These are phyloP conservation scores for Rhea americana DNA, from an alignment of 2,113 vertebrate genomes.

Conservation along the genomic window DNA sequence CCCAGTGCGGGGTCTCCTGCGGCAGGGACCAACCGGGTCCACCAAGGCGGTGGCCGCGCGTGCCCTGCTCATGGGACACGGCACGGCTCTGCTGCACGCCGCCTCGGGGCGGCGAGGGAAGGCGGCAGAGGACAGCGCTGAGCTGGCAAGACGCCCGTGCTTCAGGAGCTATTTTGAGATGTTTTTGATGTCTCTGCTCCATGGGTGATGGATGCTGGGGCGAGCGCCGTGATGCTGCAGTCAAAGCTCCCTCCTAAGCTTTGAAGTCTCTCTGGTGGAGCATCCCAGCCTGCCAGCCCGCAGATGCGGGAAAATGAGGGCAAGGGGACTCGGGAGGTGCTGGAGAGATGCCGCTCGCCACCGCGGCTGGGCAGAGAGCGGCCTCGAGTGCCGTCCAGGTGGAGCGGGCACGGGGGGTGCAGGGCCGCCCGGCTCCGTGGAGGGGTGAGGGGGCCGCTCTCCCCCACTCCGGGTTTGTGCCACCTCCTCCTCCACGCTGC, in stretches of 20 bases:
- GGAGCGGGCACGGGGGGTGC: too few species aligned
- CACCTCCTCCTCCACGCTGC: not conserved
- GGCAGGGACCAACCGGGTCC: too few species aligned
- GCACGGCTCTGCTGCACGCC: not conserved
- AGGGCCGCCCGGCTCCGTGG: not conserved
- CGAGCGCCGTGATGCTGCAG: not conserved
- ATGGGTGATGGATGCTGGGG: slow-evolving; percentile 42
- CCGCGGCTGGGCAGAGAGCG: not conserved
- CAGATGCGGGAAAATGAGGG: not conserved
- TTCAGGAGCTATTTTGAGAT: slow-evolving; percentile 58
- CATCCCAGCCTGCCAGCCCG: not conserved
- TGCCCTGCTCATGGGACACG: too few species aligned
- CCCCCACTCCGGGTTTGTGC: slow-evolving; percentile 4
- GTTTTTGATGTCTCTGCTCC: slow-evolving; percentile 58
- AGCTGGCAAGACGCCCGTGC: slow-evolving; percentile 41
- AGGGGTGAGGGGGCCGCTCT: not conserved
- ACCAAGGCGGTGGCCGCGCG: too few species aligned
- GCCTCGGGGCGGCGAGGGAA: not conserved
- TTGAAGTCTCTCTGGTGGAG: not conserved
- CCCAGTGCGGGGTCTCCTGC: too few species aligned
- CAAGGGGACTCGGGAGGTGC: not conserved
- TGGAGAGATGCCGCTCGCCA: fast-evolving
- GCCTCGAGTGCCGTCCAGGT: not conserved
- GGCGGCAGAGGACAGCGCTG: slow-evolving; percentile 44
- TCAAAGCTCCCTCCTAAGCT: not conserved